These are phyloP conservation scores for Enteromius argenteus DNA, from an alignment of 2,797 vertebrate species.

Conservation along the genomic window DNA sequence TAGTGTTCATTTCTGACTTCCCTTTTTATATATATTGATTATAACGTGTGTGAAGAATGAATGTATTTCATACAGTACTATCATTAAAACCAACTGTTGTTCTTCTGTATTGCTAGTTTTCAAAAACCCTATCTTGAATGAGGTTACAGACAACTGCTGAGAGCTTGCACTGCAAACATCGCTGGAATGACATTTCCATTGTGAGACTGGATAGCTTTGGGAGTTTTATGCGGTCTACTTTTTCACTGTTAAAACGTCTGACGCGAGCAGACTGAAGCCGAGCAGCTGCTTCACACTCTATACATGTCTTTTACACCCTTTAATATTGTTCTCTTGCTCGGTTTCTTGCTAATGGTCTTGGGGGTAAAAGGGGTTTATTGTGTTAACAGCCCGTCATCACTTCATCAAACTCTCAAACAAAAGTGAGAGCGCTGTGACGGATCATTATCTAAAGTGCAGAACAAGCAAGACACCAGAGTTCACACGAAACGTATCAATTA, in stretches of 20 bases:
- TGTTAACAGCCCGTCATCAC: slow-evolving; percentile 27
- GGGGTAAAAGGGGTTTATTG: slow-evolving; percentile 5
- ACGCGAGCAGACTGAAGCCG: background rate
- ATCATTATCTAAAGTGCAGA: slow-evolving; percentile 17
- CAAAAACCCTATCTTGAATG: background rate
- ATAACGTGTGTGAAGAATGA: background rate
- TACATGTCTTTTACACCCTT: background rate
- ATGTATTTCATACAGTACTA: background rate
- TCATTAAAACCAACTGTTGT: background rate
- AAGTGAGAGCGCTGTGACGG: background rate
- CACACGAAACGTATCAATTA: background rate
- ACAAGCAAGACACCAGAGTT: background rate
- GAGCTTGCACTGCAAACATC: background rate
- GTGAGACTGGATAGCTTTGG: background rate
- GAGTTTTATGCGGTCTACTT: background rate
- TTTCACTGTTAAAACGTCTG: background rate
- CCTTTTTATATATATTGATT: background rate
- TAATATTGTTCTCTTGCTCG: background rate
- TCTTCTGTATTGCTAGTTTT: background rate
- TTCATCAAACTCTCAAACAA: slow-evolving; percentile 6
- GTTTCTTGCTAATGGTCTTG: background rate
- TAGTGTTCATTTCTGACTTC: background rate
- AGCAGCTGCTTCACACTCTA: background rate
- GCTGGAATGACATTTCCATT: background rate
- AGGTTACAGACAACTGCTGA: background rate